Percentiles rank a stretch among this genome's conserved stretches.
Evolutionary conservation across 1,140 invertebrate genomes (phyloP).

Genomic region (Ceratosolen fusciceps): DNA sequence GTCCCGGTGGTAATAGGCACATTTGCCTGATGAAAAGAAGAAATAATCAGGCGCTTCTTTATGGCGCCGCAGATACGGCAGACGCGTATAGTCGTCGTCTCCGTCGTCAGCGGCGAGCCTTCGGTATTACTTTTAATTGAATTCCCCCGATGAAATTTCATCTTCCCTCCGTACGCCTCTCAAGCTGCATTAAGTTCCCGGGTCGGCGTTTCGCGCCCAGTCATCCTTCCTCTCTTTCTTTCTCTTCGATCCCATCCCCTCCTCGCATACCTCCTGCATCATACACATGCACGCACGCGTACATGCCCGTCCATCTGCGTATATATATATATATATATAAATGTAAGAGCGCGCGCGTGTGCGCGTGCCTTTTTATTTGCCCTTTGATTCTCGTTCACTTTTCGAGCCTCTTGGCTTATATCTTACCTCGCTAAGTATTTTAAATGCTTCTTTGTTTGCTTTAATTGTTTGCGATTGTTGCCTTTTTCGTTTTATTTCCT

Average conservation of each 20-base stretch:
- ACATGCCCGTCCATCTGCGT: too few species aligned
- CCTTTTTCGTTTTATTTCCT: not conserved
- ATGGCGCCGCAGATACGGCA: slow-evolving; percentile 48
- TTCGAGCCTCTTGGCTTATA: not conserved
- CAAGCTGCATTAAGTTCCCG: slow-evolving; percentile 55
- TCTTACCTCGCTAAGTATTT: slow-evolving; percentile 14
- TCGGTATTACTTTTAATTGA: slow-evolving; percentile 66
- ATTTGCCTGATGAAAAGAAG: slow-evolving; percentile 47
- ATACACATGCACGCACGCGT: slow-evolving; percentile 12
- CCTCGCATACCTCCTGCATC: slow-evolving; percentile 12
- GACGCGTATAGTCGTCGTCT: not conserved
- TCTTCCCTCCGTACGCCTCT: slow-evolving; percentile 51
- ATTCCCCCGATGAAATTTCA: slow-evolving; percentile 68
- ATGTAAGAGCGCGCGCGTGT: not conserved
- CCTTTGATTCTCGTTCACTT: slow-evolving; percentile 24
- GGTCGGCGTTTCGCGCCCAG: slow-evolving; percentile 53
- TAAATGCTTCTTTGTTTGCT: slow-evolving; percentile 31
- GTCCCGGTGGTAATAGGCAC: not conserved
- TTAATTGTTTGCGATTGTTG: slow-evolving; percentile 17
- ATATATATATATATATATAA: too few species aligned
- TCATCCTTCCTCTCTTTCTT: slow-evolving; percentile 45
- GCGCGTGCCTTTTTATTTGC: slow-evolving; percentile 25
- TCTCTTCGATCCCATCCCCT: slow-evolving; percentile 26
- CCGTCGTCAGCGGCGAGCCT: not conserved
- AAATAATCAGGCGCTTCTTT: slow-evolving; percentile 54